Evolutionary conservation across 2,888 invertebrate species (phyloP).

Genomic region (Cephus pulcher): DNA sequence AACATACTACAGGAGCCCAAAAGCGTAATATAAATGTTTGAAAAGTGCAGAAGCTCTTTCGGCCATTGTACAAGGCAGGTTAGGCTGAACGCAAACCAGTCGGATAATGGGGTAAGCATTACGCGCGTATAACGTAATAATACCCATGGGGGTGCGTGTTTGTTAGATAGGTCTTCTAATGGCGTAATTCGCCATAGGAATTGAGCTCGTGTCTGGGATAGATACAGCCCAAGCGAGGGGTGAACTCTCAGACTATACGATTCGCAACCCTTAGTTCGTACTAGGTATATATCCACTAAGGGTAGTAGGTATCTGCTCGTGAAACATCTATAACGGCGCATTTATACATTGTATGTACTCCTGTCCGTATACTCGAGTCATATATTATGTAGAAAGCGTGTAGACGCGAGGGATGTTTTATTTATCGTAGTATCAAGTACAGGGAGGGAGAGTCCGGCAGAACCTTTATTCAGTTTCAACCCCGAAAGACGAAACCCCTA

Average conservation of each 20-base stretch:
- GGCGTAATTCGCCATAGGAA: not conserved
- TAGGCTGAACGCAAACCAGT: not conserved
- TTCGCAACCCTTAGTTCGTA: not conserved
- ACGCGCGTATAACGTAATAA: not conserved
- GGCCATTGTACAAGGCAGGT: not conserved
- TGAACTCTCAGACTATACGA: not conserved
- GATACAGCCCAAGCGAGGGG: not conserved
- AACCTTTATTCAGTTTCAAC: constrained; percentile 12
- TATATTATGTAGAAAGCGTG: constrained; percentile 27
- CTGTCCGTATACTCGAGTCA: not conserved
- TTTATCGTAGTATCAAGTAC: constrained; percentile 27
- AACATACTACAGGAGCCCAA: not conserved
- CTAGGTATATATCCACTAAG: not conserved
- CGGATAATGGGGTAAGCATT: not conserved
- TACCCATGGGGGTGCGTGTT: not conserved
- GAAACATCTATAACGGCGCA: not conserved
- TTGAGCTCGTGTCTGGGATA: not conserved
- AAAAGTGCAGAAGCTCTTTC: not conserved
- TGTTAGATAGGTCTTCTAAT: not conserved
- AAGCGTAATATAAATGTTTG: not conserved
- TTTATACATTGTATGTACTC: not conserved
- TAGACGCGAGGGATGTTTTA: constrained; percentile 32
- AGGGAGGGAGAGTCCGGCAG: constrained; percentile 21
- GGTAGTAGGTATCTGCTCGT: not conserved
- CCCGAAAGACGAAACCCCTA: not conserved